phyloP scores from a whole-genome alignment of 1,140 invertebrate species.

The Sinonovacula constricta region DNA sequence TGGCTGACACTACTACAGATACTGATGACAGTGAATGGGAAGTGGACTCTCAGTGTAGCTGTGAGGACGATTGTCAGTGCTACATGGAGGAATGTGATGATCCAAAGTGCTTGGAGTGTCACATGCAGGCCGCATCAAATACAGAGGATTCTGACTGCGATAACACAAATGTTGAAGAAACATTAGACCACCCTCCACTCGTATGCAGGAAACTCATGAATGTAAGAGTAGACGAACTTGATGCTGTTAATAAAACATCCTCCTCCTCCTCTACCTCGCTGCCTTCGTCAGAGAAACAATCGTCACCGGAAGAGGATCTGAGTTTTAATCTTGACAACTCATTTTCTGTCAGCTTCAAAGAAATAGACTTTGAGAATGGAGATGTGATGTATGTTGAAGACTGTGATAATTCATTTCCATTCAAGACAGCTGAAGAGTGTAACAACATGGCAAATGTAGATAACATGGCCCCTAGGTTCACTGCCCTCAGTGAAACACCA shows the following conservation, averaged over 20 bases:
- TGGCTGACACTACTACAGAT: too few species aligned
- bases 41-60: too few species aligned
- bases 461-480: neutral
- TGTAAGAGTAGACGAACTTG: neutral
- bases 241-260: too few species aligned
- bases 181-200: too few species aligned
- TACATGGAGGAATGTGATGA: constrained; percentile 15
- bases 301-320: neutral
- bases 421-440: neutral
- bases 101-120: constrained; percentile 32
- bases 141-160: too few species aligned
- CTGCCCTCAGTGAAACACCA: neutral
- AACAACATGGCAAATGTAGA: too few species aligned
- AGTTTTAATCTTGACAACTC: neutral
- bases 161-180: too few species aligned
- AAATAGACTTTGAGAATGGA: constrained; percentile 48
- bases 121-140: constrained; percentile 17
- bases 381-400: constrained; percentile 48
- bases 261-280: neutral
- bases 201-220: neutral
- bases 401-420: neutral
- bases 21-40: too few species aligned
- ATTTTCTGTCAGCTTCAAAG: constrained; percentile 41
- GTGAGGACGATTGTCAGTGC: constrained; percentile 20
- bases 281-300: neutral